These are phyloP conservation scores for Zosterops japonicus DNA, from an alignment of 2,113 vertebrate genomes.

Conservation along the genomic window DNA sequence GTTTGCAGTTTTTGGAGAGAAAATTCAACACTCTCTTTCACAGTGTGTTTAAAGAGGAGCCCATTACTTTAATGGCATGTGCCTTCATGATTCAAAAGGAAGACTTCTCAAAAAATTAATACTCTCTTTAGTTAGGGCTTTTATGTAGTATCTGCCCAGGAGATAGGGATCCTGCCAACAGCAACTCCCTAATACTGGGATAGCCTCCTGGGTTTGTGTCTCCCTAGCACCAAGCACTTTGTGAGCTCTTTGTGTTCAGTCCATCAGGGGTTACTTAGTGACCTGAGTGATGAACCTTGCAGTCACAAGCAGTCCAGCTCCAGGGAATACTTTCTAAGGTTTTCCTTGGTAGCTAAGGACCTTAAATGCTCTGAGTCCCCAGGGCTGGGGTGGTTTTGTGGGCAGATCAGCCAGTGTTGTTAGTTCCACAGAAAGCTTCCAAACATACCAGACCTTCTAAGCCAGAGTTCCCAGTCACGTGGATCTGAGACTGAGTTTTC, in stretches of 20 bases:
- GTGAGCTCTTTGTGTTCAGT: not conserved
- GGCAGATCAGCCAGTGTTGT: not conserved
- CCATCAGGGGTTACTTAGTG: not conserved
- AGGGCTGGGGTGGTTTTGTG: not conserved
- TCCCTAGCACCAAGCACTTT: not conserved
- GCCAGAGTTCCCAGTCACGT: not conserved
- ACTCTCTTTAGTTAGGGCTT: not conserved
- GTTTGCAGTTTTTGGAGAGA: not conserved
- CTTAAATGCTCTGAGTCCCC: not conserved
- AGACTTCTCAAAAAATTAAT: not conserved
- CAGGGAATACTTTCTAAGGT: not conserved
- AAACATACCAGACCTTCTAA: not conserved
- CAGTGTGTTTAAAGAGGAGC: not conserved
- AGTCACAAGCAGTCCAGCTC: not conserved
- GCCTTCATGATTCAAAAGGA: not conserved
- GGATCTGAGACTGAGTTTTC: not conserved
- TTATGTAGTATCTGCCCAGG: not conserved
- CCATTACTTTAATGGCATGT: not conserved
- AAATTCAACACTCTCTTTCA: not conserved
- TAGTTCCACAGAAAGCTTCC: constrained; percentile 13
- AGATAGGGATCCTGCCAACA: not conserved
- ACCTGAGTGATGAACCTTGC: not conserved
- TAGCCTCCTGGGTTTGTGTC: not conserved
- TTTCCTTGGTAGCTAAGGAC: not conserved
- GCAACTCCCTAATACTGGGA: not conserved